A percentile compares a stretch with the other conserved stretches of the same genome.
Evolutionary conservation across 2,888 invertebrate species (phyloP).

Genomic region (Pheosia gnoma): DNA sequence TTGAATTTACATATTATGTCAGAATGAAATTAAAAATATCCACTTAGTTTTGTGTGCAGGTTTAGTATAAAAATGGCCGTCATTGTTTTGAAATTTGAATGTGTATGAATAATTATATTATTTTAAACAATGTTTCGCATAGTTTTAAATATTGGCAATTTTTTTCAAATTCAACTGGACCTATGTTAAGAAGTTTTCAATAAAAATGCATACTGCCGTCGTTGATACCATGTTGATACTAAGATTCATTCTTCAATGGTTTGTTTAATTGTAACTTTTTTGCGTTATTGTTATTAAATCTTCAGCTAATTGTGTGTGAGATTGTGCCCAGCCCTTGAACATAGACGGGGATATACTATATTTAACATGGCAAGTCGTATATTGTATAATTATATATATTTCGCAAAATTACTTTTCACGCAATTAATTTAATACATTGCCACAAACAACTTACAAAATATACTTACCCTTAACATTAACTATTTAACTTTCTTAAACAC

Average conservation of each 20-base stretch:
- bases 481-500: conserved; percentile 9
- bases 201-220: too few relatives aligned
- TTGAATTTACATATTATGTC: too few relatives aligned
- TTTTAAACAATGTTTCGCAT: too few relatives aligned
- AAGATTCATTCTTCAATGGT: conserved; percentile 41
- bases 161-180: too few relatives aligned
- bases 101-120: too few relatives aligned
- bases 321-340: conserved; percentile 21
- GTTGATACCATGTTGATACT: conserved; percentile 43
- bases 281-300: conserved; percentile 38
- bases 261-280: conserved; percentile 39
- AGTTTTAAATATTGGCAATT: too few relatives aligned
- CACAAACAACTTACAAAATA: neutral
- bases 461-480: conserved; percentile 3
- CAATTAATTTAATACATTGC: neutral
- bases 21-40: too few relatives aligned
- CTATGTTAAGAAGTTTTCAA: too few relatives aligned
- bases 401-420: neutral
- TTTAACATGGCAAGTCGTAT: conserved; percentile 8
- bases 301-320: conserved; percentile 49
- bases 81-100: too few relatives aligned
- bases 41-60: too few relatives aligned
- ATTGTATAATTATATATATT: conserved; percentile 1
- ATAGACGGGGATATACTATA: neutral
- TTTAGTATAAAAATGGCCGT: too few relatives aligned